phyloP scores from a whole-genome alignment of 1,140 invertebrate genomes.

The Anoplolepis gracilipes region DNA sequence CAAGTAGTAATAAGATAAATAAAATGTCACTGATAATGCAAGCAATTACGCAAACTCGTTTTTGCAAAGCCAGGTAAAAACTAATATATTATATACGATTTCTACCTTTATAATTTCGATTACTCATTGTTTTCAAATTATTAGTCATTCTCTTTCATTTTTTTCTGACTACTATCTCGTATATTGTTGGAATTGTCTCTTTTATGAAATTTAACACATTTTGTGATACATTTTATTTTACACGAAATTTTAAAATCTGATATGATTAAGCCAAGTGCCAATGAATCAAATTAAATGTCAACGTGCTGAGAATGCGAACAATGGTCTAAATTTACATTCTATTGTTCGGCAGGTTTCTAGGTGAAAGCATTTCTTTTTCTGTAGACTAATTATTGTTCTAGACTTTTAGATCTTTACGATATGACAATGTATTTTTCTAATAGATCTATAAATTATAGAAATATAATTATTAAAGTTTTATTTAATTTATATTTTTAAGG shows the following conservation, averaged over 20 bases:
- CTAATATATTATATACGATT: constrained; percentile 19
- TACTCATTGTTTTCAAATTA: neutral
- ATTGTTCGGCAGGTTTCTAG: neutral
- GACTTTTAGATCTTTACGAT: neutral
- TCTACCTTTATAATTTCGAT: constrained; percentile 8
- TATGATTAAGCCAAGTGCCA: neutral
- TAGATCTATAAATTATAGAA: neutral
- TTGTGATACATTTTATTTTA: neutral
- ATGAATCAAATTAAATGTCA: constrained; percentile 27
- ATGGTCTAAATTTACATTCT: constrained; percentile 15
- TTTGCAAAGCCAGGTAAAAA: constrained; percentile 3
- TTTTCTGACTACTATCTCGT: neutral
- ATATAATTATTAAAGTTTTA: neutral
- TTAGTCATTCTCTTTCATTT: neutral
- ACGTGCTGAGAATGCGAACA: neutral
- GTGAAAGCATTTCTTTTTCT: constrained; percentile 42
- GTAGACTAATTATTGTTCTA: constrained; percentile 3
- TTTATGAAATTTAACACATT: neutral
- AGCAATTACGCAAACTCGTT: constrained; percentile 42
- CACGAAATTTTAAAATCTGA: neutral
- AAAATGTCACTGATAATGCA: constrained; percentile 35
- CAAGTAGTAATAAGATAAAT: constrained; percentile 5
- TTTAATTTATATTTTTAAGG: too few species aligned
- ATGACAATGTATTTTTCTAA: neutral
- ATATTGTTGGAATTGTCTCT: neutral